Evolutionary conservation across 2,888 invertebrate species (phyloP).

Genomic region (Calephelis perditalis): DNA sequence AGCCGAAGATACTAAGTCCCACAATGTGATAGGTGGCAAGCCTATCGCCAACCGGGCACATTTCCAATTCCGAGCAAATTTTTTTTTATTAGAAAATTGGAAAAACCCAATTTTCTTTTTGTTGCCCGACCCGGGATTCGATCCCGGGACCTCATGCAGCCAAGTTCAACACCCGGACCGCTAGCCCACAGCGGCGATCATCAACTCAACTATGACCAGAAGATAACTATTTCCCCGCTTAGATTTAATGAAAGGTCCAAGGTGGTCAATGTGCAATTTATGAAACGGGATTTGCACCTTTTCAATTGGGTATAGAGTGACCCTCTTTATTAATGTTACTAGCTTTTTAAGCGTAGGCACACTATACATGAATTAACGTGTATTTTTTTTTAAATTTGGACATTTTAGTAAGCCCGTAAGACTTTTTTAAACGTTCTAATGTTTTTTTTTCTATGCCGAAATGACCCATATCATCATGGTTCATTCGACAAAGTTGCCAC

Average conservation of each 20-base stretch:
- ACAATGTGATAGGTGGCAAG: no score
- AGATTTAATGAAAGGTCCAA: conserved; percentile 47
- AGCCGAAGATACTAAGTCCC: no score
- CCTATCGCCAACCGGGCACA: no score
- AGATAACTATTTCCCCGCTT: conserved; percentile 22
- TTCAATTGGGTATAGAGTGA: conserved; percentile 27
- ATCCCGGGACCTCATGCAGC: no score
- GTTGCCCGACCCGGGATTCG: no score
- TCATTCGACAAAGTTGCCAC: background rate
- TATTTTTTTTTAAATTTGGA: conserved; percentile 23
- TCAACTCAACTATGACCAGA: conserved; percentile 22
- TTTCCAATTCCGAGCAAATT: no score
- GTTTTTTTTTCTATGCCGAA: conserved; percentile 25
- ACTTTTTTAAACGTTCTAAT: conserved; percentile 17
- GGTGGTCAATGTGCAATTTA: conserved; percentile 26
- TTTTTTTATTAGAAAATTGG: no score
- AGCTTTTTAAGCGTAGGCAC: conserved; percentile 23
- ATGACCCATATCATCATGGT: conserved; percentile 7
- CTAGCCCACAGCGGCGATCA: no score
- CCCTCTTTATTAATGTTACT: conserved; percentile 23
- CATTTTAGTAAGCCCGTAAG: conserved; percentile 29
- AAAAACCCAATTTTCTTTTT: no score
- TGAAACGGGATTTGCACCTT: conserved; percentile 28
- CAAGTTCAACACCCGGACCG: no score
- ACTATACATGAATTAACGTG: conserved; percentile 21